Evolutionary conservation across 2,113 vertebrate genomes (phyloP), one percentile per base, ranked within the genome.

Genomic region (Typhlomys cinereus): DNA sequence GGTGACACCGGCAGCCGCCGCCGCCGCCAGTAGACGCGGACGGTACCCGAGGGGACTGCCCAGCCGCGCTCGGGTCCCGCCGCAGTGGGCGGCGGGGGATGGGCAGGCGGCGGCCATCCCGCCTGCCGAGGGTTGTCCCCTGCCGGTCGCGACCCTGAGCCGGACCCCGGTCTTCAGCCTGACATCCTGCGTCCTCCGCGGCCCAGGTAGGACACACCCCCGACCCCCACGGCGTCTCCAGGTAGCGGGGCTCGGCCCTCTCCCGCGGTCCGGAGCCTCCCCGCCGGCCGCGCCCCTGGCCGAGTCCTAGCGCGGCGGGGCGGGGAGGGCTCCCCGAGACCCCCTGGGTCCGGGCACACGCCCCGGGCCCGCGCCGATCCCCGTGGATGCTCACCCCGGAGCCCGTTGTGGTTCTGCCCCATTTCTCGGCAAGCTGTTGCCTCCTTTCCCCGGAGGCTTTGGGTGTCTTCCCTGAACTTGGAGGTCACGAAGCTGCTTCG

Each of bases 181-280:
- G 81, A 78, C 81, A 76, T 86, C 79, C 79, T 52, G 74, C 85
- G 96, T 83, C 80, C 34, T 83, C 94, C 89, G n/a, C 73, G 62
- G 87, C 90, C 95, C 96, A 97, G 96, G 97, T 97, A 96, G 95
- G 97, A 96, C 96, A 94, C 93, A 73, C 95, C 92, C 93, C 85
- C 91, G 2, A 3, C 6, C 88, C 92, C 94, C 44, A 1, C 67
- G 71, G 67, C 18, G 59, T 52, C 23, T 39, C 78, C 23, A 27
- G 79, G 70, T 23, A 36, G 36, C 70, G 44, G 27, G 1, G 46
- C 52, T 62, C 36, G 54, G 73, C 52, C 29, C 71, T 73, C 54
- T 71, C 52, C 46, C 44, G 48, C 46, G 31, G 57, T 20, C n/a
- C 27, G 2, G 50, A 57, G 34, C 39, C 67, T 31, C 29, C 48